These are phyloP conservation scores for Luehdorfia chinensis DNA, from an alignment of 1,140 invertebrate species.

Conservation along the genomic window DNA sequence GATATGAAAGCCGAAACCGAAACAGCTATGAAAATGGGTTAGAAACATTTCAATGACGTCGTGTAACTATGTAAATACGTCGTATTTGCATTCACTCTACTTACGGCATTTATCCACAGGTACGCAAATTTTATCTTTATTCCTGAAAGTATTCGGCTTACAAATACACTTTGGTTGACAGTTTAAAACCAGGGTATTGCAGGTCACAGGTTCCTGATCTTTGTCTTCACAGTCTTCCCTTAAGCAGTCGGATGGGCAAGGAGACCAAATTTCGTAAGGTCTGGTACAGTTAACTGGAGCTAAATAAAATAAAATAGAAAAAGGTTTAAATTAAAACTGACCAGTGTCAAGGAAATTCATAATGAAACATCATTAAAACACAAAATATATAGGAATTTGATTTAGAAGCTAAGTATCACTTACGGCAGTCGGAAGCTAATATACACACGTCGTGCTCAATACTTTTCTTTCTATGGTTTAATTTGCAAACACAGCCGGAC, in stretches of 20 bases:
- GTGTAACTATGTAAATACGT: too few species aligned
- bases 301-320: conserved; percentile 18
- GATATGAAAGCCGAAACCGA: too few species aligned
- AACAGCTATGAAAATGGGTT: too few species aligned
- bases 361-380: too few species aligned
- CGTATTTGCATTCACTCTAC: too few species aligned
- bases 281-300: conserved; percentile 37
- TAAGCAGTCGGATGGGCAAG: conserved; percentile 29
- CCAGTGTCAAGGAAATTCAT: too few species aligned
- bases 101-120: conserved; percentile 24
- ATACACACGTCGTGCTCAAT: conserved; percentile 25
- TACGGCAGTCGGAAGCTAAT: conserved; percentile 30
- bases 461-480: conserved; percentile 25
- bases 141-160: conserved; percentile 21
- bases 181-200: conserved; percentile 24
- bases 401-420: too few species aligned
- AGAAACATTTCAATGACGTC: too few species aligned
- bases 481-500: conserved; percentile 30
- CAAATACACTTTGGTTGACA: conserved; percentile 33
- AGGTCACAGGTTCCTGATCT: conserved; percentile 5
- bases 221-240: conserved; percentile 25
- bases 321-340: too few species aligned
- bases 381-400: too few species aligned
- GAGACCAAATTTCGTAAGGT: conserved; percentile 29
- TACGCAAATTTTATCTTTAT: conserved; percentile 24